Evolutionary conservation across 2,113 vertebrate species (phyloP).

Genomic region (Cettia cetti): DNA sequence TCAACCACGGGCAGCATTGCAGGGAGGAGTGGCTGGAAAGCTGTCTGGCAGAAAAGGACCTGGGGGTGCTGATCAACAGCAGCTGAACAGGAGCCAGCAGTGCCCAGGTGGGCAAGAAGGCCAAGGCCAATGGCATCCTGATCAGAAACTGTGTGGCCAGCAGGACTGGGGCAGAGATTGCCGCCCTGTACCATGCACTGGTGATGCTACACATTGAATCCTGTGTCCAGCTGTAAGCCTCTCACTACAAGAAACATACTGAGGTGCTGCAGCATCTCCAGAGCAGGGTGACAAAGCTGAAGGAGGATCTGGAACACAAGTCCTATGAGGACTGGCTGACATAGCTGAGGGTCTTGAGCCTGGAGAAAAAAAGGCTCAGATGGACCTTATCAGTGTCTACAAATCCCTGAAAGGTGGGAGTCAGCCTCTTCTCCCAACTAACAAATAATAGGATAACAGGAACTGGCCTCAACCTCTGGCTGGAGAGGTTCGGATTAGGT

Average conservation of each 20-base stretch:
- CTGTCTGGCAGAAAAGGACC: not conserved
- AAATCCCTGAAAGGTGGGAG: not conserved
- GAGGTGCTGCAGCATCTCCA: not conserved
- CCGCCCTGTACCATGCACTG: no score
- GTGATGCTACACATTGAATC: rapidly evolving
- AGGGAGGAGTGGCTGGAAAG: not conserved
- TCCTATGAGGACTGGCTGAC: not conserved
- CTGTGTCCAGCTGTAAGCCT: not conserved
- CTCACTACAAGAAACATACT: not conserved
- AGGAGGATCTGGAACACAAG: not conserved
- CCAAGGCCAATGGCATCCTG: not conserved
- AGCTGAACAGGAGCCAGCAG: not conserved
- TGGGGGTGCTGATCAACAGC: not conserved
- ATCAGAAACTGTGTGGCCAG: not conserved
- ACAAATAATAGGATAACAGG: not conserved
- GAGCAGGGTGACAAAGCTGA: not conserved
- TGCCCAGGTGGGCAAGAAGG: not conserved
- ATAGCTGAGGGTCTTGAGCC: not conserved
- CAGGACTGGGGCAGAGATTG: not conserved
- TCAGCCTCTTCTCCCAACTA: not conserved
- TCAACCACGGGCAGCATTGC: rapidly evolving
- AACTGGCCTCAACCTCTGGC: not conserved
- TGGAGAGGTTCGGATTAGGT: not conserved
- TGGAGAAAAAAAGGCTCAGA: not conserved
- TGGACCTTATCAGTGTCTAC: not conserved